These are phyloP conservation scores for Pollachius pollachius DNA, from an alignment of 2,113 vertebrate genomes.

Conservation along the genomic window DNA sequence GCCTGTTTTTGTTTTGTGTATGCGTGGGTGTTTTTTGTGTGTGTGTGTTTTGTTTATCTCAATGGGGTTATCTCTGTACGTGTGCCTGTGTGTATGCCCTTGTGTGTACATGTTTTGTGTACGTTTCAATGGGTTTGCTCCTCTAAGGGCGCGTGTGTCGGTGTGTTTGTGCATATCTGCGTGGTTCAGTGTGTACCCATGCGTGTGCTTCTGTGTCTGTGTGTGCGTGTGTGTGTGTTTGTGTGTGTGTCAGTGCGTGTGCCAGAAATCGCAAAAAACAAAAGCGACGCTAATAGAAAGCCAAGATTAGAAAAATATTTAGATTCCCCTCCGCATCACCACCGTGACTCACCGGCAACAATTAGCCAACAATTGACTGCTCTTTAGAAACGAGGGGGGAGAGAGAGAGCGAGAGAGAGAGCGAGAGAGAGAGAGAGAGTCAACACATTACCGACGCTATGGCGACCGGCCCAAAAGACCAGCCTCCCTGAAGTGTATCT, in stretches of 20 bases:
- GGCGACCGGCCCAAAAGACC: no score
- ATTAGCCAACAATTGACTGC: no score
- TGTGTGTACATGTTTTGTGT: neutral
- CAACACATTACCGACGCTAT: no score
- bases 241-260: constrained; percentile 26
- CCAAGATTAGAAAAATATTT: no score
- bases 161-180: constrained; percentile 27
- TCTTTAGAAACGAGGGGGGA: no score
- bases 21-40: neutral
- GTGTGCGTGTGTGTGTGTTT: constrained; percentile 22
- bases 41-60: neutral
- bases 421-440: no score
- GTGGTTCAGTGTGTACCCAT: constrained; percentile 25
- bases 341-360: no score
- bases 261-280: neutral
- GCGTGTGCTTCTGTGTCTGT: constrained; percentile 24
- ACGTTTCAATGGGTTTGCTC: no score
- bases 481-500: no score
- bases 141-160: neutral
- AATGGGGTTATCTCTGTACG: neutral
- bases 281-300: neutral
- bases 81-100: neutral
- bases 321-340: no score
- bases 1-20: neutral
- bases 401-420: no score